These are phyloP conservation scores for Helicoverpa zea DNA, from an alignment of 1,140 invertebrate genomes.

Conservation along the genomic window DNA sequence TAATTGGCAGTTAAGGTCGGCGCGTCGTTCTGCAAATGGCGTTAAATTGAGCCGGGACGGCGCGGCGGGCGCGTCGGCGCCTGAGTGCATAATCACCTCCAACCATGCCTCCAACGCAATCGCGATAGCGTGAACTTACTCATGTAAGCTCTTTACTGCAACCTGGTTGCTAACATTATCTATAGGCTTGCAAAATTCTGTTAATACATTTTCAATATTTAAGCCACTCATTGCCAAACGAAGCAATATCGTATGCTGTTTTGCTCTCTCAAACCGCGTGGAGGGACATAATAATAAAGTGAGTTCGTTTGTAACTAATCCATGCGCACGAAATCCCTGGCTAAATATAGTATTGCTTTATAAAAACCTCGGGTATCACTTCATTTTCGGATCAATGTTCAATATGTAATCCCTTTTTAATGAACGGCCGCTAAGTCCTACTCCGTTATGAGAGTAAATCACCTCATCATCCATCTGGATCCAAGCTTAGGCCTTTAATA, in stretches of 20 bases:
- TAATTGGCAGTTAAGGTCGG: slow-evolving; percentile 59
- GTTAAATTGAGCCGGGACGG: slow-evolving; percentile 58
- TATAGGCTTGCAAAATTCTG: too few species aligned
- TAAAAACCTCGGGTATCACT: background rate
- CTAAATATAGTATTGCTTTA: too few species aligned
- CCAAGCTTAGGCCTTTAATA: background rate
- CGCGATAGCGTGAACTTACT: slow-evolving; percentile 10
- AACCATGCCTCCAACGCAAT: slow-evolving; percentile 36
- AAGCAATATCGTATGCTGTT: too few species aligned
- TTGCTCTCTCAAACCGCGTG: too few species aligned
- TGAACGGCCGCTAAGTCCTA: slow-evolving; percentile 6
- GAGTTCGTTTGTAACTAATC: too few species aligned
- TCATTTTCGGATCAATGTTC: background rate
- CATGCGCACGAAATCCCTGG: too few species aligned
- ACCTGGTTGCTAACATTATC: too few species aligned
- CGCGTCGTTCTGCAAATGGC: slow-evolving; percentile 54
- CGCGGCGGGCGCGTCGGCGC: slow-evolving; percentile 40
- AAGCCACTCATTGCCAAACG: too few species aligned
- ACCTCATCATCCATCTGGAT: background rate
- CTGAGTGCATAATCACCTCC: slow-evolving; percentile 57
- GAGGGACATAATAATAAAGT: too few species aligned
- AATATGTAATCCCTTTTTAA: slow-evolving; percentile 36
- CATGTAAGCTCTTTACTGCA: background rate
- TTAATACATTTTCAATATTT: too few species aligned
- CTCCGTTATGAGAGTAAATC: slow-evolving; percentile 11